phyloP scores from a whole-genome alignment of 1,140 invertebrate genomes.

The Fopius arisanus region DNA sequence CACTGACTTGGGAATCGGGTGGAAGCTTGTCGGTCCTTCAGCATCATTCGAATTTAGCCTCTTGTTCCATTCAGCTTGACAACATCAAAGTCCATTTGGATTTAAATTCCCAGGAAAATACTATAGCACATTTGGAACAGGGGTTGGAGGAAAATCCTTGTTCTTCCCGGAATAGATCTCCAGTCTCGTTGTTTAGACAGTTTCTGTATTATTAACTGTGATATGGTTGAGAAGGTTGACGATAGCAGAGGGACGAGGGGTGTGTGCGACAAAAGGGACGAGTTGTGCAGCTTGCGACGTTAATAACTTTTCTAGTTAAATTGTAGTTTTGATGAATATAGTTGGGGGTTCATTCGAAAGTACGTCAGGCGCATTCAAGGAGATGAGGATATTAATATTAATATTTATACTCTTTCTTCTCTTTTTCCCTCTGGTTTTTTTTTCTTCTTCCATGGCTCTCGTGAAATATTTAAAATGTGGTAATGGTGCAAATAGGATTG shows the following conservation, averaged over 20 bases:
- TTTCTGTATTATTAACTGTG: background rate
- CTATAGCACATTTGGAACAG: background rate
- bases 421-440: background rate
- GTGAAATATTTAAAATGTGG: background rate
- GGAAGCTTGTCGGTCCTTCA: background rate
- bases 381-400: background rate
- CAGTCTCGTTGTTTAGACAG: constrained; percentile 1
- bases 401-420: background rate
- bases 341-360: background rate
- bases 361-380: background rate
- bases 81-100: background rate
- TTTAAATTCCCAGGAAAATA: background rate
- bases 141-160: background rate
- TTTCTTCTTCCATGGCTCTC: background rate
- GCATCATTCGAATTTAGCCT: background rate
- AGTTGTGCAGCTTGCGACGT: background rate
- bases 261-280: background rate
- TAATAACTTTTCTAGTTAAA: constrained; percentile 1
- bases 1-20: background rate
- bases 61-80: background rate
- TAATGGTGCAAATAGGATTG: background rate
- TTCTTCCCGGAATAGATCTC: background rate
- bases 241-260: no score
- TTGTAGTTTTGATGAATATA: constrained; percentile 6
- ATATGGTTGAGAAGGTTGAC: background rate